Percentiles rank a stretch among this genome's conserved stretches.
phyloP scores from a whole-genome alignment of 2,797 vertebrate genomes.

The Hippocampus kuda region DNA sequence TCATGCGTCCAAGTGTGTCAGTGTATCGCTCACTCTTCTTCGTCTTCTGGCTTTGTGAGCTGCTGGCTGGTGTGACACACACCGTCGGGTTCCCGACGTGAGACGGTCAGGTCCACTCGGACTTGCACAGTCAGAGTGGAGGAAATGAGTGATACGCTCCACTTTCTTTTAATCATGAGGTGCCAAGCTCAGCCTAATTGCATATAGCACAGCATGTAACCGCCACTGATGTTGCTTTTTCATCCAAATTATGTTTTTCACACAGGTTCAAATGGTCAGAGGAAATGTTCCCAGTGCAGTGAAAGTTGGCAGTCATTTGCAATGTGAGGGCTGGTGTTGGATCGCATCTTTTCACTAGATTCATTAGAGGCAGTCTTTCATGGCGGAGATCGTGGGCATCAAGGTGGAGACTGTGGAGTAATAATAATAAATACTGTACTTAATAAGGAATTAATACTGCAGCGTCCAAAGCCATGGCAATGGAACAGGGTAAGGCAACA shows the following conservation, averaged over 20 bases:
- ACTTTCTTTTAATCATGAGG: slow-evolving; percentile 36
- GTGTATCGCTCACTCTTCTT: no score
- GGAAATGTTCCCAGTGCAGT: neutral
- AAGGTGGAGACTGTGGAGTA: neutral
- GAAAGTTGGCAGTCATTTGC: neutral
- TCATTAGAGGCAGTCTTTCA: neutral
- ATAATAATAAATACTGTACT: neutral
- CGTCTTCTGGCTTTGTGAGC: neutral
- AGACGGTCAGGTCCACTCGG: slow-evolving; percentile 32
- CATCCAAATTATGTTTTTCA: neutral
- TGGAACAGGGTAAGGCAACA: neutral
- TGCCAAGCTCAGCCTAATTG: slow-evolving; percentile 30
- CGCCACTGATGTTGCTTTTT: neutral
- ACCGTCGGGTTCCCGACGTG: slow-evolving; percentile 13
- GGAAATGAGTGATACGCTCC: slow-evolving; percentile 22
- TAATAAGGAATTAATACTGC: no score
- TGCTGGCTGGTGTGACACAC: slow-evolving; percentile 26
- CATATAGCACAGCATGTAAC: slow-evolving; percentile 9
- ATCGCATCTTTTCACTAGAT: neutral
- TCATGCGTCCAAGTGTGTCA: no score
- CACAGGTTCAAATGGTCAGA: neutral
- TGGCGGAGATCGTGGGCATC: neutral
- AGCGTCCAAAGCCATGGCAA: neutral
- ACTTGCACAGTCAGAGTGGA: slow-evolving; percentile 18
- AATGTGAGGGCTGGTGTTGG: neutral